These are phyloP conservation scores for Rousettus madagascariensis DNA, from an alignment of 2,797 vertebrate species.

Conservation along the genomic window DNA sequence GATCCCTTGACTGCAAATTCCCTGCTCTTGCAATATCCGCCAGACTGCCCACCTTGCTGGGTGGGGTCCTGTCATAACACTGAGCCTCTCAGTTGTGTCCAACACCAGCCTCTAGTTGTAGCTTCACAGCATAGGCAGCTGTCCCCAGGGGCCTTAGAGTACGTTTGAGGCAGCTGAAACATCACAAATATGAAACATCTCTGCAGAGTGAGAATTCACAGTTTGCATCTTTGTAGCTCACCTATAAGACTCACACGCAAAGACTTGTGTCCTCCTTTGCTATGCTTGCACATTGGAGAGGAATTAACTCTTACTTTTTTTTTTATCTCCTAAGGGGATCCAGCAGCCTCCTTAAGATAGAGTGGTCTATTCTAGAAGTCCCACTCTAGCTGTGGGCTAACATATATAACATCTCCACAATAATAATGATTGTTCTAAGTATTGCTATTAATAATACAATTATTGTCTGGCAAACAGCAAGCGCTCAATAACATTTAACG, in stretches of 20 bases:
- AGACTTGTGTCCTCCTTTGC: not conserved
- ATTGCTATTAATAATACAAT: not conserved
- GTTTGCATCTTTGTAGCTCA: not conserved
- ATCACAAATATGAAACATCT: not conserved
- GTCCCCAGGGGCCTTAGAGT: not conserved
- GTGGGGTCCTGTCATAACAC: not conserved
- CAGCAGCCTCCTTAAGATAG: not conserved
- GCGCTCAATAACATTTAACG: not conserved
- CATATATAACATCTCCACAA: not conserved
- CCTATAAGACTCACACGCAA: not conserved
- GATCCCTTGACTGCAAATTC: not conserved
- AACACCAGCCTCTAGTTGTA: not conserved
- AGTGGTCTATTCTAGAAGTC: not conserved
- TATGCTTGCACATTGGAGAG: not conserved
- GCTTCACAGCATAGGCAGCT: too few species aligned
- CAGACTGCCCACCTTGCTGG: not conserved
- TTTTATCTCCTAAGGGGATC: not conserved
- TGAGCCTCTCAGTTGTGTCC: not conserved
- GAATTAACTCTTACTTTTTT: not conserved
- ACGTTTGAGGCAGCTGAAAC: not conserved
- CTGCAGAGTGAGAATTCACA: not conserved
- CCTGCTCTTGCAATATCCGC: too few species aligned
- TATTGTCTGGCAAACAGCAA: not conserved
- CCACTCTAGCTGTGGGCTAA: not conserved
- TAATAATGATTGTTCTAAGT: not conserved